phyloP scores from a whole-genome alignment of 1,140 invertebrate species.

The Aphis craccivora region DNA sequence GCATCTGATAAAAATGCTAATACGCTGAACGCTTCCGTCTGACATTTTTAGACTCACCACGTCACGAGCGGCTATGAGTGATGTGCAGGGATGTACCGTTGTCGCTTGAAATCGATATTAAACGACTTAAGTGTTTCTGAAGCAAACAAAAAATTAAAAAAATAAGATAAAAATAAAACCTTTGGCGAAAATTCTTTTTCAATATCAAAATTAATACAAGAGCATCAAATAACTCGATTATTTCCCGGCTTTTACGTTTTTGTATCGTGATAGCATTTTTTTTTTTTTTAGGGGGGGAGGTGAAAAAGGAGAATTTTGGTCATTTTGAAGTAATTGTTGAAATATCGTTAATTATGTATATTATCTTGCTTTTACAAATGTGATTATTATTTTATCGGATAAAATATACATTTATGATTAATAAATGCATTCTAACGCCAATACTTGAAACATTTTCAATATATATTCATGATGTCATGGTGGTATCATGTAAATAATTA shows the following conservation, averaged over 20 bases:
- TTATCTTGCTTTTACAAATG: background rate
- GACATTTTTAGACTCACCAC: background rate
- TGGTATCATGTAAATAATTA: too few relatives aligned
- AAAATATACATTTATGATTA: background rate
- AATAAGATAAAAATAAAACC: background rate
- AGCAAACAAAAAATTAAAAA: too few relatives aligned
- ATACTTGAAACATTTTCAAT: background rate
- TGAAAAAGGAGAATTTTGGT: background rate
- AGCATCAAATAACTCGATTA: background rate
- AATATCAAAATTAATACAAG: background rate
- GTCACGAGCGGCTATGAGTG: background rate
- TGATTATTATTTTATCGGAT: background rate
- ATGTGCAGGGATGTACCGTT: background rate
- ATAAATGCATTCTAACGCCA: background rate
- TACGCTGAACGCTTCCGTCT: background rate
- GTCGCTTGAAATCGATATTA: background rate
- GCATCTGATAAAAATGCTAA: slow-evolving; percentile 9
- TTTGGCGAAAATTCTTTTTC: background rate
- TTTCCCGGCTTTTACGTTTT: background rate
- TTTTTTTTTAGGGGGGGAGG: background rate
- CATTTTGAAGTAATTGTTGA: background rate
- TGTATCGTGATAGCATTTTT: background rate
- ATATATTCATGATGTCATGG: too few relatives aligned
- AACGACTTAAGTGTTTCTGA: background rate
- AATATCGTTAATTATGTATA: background rate